Percentiles rank a stretch among this genome's conserved stretches.
Conservation (phyloP, 2,888 invertebrate species). For the Thecophora atra region DNA sequence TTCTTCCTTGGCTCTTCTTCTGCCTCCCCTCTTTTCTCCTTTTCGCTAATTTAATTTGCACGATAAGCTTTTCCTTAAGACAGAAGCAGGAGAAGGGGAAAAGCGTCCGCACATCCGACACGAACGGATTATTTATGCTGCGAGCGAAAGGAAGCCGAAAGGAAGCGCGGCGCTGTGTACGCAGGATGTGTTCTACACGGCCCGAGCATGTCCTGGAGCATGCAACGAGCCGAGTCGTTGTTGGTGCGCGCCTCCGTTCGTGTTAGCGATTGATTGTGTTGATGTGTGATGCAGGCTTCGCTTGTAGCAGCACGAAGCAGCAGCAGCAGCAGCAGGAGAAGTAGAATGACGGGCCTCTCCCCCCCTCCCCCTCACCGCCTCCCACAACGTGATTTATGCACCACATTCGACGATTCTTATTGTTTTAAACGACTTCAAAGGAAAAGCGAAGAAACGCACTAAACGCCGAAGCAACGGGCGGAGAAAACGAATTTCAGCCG, state of each 20-base stretch:
- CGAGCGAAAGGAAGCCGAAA: not conserved
- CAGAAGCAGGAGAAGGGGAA: constrained; percentile 44
- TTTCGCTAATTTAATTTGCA: constrained; percentile 51
- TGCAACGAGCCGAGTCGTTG: no score
- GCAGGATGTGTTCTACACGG: constrained; percentile 29
- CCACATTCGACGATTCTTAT: no score
- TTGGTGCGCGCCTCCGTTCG: constrained; percentile 58
- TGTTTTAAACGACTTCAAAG: no score
- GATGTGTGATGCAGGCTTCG: constrained; percentile 64
- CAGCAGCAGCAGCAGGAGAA: constrained; percentile 14
- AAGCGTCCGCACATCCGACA: constrained; percentile 56
- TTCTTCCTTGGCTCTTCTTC: not conserved
- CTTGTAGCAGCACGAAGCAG: constrained; percentile 47
- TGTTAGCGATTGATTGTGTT: constrained; percentile 64
- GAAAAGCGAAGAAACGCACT: no score
- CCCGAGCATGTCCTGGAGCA: constrained; percentile 61
- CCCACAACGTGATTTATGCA: no score
- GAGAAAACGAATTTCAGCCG: no score
- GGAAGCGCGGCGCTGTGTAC: not conserved
- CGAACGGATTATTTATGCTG: constrained; percentile 35
- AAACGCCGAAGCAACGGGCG: no score
- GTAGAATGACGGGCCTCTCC: no score
- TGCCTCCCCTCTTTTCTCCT: not conserved
- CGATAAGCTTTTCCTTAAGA: constrained; percentile 58
- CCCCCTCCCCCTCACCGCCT: no score